phyloP scores from a whole-genome alignment of 2,888 invertebrate genomes.

The Apotomis capreana region DNA sequence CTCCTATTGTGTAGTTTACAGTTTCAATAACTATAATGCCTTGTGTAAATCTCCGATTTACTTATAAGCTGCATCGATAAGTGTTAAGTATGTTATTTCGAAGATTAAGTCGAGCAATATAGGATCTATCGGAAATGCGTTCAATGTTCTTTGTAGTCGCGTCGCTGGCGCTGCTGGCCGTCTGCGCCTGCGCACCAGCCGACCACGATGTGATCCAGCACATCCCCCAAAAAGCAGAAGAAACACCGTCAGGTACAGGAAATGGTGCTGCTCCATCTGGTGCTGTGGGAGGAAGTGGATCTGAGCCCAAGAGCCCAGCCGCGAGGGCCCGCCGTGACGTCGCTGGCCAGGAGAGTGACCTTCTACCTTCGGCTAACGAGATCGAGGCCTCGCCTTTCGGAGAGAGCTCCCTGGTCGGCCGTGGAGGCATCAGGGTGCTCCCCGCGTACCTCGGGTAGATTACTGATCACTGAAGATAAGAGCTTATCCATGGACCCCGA shows the following conservation, averaged over 20 bases:
- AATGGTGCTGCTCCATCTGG: constrained; percentile 72
- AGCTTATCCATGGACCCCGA: not conserved
- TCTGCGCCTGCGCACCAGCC: constrained; percentile 70
- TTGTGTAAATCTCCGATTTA: constrained; percentile 63
- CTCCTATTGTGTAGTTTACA: constrained; percentile 63
- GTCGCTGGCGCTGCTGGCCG: constrained; percentile 73
- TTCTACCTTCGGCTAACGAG: constrained; percentile 66
- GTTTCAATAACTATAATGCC: constrained; percentile 66
- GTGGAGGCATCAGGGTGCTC: constrained; percentile 70
- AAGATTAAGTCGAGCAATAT: constrained; percentile 64
- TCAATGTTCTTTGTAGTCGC: constrained; percentile 74
- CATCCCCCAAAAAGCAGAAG: constrained; percentile 70
- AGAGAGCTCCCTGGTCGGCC: constrained; percentile 65
- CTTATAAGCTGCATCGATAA: constrained; percentile 59
- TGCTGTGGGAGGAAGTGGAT: constrained; percentile 73
- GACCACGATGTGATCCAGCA: constrained; percentile 73
- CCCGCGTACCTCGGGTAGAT: constrained; percentile 74
- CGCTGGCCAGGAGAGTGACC: constrained; percentile 70
- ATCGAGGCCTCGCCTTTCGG: constrained; percentile 70
- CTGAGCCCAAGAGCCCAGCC: constrained; percentile 52
- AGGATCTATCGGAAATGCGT: constrained; percentile 75
- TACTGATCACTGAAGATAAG: constrained; percentile 8
- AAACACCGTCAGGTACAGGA: constrained; percentile 78
- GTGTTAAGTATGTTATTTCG: constrained; percentile 39
- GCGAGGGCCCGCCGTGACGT: constrained; percentile 64